Percentiles rank a stretch among this genome's conserved stretches.
phyloP scores from a whole-genome alignment of 2,888 invertebrate genomes.

The Lasioglossum vierecki region DNA sequence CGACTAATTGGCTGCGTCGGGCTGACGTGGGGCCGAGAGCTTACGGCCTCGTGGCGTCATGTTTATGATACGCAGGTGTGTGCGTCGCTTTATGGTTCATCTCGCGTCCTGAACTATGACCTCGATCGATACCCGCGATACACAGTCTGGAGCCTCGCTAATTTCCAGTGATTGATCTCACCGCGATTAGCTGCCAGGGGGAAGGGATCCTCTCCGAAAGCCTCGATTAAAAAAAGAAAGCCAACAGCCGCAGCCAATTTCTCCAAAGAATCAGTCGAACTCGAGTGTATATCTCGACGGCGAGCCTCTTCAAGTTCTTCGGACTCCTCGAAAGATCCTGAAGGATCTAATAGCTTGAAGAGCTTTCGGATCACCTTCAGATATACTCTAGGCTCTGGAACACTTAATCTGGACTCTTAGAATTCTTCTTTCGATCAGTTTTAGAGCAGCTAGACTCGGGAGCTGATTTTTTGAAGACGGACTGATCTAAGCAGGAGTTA shows the following conservation, averaged over 20 bases:
- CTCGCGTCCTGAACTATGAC: constrained; percentile 53
- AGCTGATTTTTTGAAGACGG: not conserved
- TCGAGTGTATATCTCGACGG: not conserved
- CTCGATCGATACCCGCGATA: constrained; percentile 55
- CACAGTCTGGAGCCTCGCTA: constrained; percentile 7
- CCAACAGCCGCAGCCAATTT: not conserved
- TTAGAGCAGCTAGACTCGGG: not conserved
- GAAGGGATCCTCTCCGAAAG: not conserved
- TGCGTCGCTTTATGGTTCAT: constrained; percentile 64
- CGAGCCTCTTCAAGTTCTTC: not conserved
- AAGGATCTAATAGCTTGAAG: not conserved
- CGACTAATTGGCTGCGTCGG: constrained; percentile 71
- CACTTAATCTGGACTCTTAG: not conserved
- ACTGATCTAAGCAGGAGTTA: not conserved
- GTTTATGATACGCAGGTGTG: constrained; percentile 72
- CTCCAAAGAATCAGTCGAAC: not conserved
- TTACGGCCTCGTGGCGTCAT: constrained; percentile 66
- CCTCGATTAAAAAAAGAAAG: not conserved
- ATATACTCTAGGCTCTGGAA: no score
- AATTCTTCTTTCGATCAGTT: not conserved
- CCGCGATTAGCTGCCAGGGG: not conserved
- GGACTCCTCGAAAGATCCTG: not conserved
- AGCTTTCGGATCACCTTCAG: not conserved
- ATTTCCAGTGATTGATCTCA: constrained; percentile 30
- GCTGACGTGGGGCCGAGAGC: constrained; percentile 29